Percentiles rank a stretch among this genome's conserved stretches.
Evolutionary conservation across 2,113 vertebrate species (phyloP).

Genomic region (Himantopus leucocephalus): DNA sequence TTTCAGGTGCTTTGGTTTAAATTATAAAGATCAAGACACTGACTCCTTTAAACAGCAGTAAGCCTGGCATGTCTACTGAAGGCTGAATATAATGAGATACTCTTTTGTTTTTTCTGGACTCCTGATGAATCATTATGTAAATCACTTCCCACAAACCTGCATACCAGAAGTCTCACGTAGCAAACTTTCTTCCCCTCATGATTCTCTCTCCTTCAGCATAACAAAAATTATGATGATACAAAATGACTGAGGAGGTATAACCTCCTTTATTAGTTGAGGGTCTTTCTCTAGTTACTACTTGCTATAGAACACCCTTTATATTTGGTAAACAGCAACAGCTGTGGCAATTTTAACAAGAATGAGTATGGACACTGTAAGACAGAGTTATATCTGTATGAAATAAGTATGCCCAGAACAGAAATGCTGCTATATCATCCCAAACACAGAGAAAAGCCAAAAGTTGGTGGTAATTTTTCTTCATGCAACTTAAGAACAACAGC

Average conservation of each 20-base stretch:
- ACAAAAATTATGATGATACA: background rate
- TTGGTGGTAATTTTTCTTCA: background rate
- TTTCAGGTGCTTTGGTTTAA: background rate
- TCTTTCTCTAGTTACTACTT: background rate
- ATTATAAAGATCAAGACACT: background rate
- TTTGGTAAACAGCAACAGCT: background rate
- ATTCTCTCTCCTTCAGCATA: background rate
- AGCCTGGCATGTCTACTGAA: background rate
- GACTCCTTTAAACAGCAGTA: background rate
- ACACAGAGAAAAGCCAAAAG: background rate
- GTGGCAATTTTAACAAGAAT: background rate
- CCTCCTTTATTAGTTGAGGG: background rate
- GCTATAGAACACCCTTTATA: background rate
- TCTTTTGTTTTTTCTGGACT: background rate
- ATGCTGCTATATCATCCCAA: background rate
- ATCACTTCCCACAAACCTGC: background rate
- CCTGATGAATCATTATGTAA: constrained; percentile 18
- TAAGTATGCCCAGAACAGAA: background rate
- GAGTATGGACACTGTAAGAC: accelerated
- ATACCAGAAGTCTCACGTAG: background rate
- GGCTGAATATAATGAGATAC: background rate
- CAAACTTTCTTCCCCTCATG: background rate
- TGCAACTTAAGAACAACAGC: background rate
- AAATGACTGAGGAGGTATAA: background rate
- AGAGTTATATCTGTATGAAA: background rate